Evolutionary conservation across 2,888 invertebrate genomes (phyloP).

Genomic region (Scaptomyza reducta): DNA sequence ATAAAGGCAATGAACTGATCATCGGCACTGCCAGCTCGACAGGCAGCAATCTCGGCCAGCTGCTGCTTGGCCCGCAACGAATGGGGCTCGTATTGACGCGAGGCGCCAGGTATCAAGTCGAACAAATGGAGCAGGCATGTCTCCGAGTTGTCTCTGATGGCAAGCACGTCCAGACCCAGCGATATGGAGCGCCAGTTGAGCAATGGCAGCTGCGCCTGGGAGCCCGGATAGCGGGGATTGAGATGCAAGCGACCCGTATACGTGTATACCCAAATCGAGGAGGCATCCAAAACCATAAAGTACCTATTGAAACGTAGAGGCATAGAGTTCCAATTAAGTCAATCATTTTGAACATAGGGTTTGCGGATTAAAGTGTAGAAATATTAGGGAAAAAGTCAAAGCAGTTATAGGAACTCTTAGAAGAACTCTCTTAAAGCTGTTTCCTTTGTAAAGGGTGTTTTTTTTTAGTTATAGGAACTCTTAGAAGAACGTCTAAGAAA

Average conservation of each 20-base stretch:
- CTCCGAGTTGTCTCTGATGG: constrained; percentile 93
- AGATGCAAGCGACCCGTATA: constrained; percentile 96
- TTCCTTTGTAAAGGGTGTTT: too few species aligned
- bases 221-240: constrained; percentile 93
- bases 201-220: constrained; percentile 89
- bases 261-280: constrained; percentile 93
- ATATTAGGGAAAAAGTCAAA: too few species aligned
- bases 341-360: too few species aligned
- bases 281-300: constrained; percentile 94
- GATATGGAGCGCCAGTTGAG: constrained; percentile 91
- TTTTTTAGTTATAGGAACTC: too few species aligned
- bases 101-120: constrained; percentile 87
- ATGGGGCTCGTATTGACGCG: constrained; percentile 88
- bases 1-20: constrained; percentile 94
- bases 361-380: too few species aligned
- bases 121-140: constrained; percentile 93
- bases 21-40: constrained; percentile 91
- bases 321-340: too few species aligned
- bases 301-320: constrained; percentile 86
- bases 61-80: constrained; percentile 88
- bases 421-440: too few species aligned
- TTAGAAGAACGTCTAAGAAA: too few species aligned
- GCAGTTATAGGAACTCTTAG: too few species aligned
- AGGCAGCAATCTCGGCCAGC: constrained; percentile 92
- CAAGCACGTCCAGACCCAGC: constrained; percentile 94